Base-by-base conservation (phyloP, 1,140 invertebrate species). In the Drosophila mojavensis region DNA sequence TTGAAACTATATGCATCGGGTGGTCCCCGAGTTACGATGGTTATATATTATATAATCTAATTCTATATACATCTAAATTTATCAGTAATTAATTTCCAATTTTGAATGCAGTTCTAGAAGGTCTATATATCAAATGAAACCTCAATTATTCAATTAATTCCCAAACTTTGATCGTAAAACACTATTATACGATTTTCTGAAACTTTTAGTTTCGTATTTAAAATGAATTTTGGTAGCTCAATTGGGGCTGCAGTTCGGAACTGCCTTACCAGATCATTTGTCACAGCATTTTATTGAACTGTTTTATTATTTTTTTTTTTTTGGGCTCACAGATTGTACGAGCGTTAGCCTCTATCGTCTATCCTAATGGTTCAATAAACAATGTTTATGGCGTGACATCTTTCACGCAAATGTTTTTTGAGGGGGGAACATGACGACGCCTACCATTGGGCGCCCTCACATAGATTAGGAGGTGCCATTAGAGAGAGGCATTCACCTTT, bases 331-430 rank as follows among this genome's bases (percentile, higher is more conserved):
- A 36, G 28, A 69, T 71, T 75, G 66, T 59, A 17, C 17, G 13
- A 26, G 48, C 24, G 64, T 17, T 36, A 10, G 13, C 36, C 1
- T 61, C 72, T 75, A 78, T 75, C 76, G 76, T 39, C 36, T 41
- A 5, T 13, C 39, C 76, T 79, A 79, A 79, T 79, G 76, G 73
- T 79, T 79, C 76, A 79, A 79, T 79, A 79, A 79, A 79, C 76
- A 75, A 66, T 63, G 67, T 79, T 79, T 79, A 79, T 76, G 76
- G 76, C 62, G 73, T 76, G 76, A 79, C 76, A 79, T 79, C 76
- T 79, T 79, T 79, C 73, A 79, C 76, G 73, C 76, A 79, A 79
- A 79, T 75, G 72, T 45, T 58, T 66, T 69, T 4, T 3, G 47
- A 41, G 47, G 30, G 59, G 13, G 36, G 36, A 4, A 30, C 28